Percentiles rank a stretch among this genome's conserved stretches.
Evolutionary conservation across 30 jellyfish, hydroid and myxozoan genomes (phyloP).

Genomic region (Aurelia sp.): DNA sequence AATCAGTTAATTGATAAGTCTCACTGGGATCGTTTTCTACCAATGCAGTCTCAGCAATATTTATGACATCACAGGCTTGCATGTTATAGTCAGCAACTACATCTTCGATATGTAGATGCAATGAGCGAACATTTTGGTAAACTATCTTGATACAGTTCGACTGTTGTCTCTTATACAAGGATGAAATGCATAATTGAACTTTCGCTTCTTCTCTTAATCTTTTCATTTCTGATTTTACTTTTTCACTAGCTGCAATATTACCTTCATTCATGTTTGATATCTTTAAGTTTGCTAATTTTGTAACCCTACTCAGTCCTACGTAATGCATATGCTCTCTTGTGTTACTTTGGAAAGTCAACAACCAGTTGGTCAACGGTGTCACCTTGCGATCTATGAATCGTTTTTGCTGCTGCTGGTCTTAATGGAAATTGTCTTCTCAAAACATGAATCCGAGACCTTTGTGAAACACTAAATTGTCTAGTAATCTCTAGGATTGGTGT

Average conservation of each 20-base stretch:
- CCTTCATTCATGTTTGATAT: neutral
- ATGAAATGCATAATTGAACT: neutral
- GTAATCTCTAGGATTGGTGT: conserved; percentile 38
- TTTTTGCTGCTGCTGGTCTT: conserved; percentile 44
- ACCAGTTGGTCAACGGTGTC: conserved; percentile 14
- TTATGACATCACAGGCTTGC: conserved; percentile 8
- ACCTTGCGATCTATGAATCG: conserved; percentile 48
- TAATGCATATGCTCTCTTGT: conserved; percentile 48
- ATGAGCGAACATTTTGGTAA: conserved; percentile 31
- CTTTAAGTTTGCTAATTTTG: neutral
- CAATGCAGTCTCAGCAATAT: conserved; percentile 19
- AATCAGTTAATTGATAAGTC: neutral
- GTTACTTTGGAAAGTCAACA: neutral
- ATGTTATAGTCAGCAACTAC: conserved; percentile 15
- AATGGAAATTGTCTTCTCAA: conserved; percentile 32
- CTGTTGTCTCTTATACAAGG: neutral
- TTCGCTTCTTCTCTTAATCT: conserved; percentile 1
- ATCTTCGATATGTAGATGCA: conserved; percentile 10
- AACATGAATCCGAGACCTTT: no score
- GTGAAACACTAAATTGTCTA: conserved; percentile 5
- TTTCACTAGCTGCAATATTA: neutral
- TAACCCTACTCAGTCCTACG: conserved; percentile 40
- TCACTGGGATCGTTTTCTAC: no score
- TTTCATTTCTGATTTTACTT: conserved; percentile 32
- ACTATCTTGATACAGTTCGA: neutral